A percentile compares a stretch with the other conserved stretches of the same genome.
phyloP scores from a whole-genome alignment of 2,113 vertebrate species.

The Oncorhynchus kisutch region DNA sequence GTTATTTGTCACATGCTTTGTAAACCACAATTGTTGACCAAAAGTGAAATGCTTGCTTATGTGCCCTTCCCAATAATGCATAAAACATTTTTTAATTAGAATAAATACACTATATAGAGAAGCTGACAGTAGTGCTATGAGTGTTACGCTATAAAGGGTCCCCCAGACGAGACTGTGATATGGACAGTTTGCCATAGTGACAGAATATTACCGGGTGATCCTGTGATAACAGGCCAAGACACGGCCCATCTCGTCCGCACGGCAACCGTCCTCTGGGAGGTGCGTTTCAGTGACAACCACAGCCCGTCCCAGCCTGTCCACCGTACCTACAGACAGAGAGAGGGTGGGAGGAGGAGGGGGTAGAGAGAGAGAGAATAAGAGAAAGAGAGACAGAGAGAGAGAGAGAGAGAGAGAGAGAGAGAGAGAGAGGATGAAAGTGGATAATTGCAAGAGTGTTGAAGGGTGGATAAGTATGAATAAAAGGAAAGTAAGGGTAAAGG shows the following conservation, averaged over 20 bases:
- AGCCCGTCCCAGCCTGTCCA: slow-evolving; percentile 81
- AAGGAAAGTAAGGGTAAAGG: not conserved
- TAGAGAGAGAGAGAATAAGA: not conserved
- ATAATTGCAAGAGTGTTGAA: not conserved
- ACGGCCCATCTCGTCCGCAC: slow-evolving; percentile 62
- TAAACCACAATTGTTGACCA: too few relatives aligned
- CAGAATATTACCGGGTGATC: slow-evolving; percentile 78
- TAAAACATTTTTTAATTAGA: too few relatives aligned
- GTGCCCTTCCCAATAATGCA: too few relatives aligned
- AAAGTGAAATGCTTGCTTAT: too few relatives aligned
- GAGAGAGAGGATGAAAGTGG: not conserved
- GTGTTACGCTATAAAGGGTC: not conserved
- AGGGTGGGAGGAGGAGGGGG: not conserved
- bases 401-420: not conserved
- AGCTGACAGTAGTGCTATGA: not conserved
- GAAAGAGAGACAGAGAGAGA: not conserved
- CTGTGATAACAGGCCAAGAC: slow-evolving; percentile 77
- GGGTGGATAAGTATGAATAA: not conserved
- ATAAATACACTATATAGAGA: not conserved
- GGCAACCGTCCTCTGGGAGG: slow-evolving; percentile 55
- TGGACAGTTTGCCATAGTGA: not conserved
- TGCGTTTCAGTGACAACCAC: slow-evolving; percentile 73
- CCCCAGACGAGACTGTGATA: not conserved
- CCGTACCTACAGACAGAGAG: slow-evolving; percentile 60
- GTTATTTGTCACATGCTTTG: too few relatives aligned